A percentile compares a stretch with the other conserved stretches of the same genome.
Evolutionary conservation across 1,140 invertebrate genomes (phyloP).

Genomic region (Planococcus citri): DNA sequence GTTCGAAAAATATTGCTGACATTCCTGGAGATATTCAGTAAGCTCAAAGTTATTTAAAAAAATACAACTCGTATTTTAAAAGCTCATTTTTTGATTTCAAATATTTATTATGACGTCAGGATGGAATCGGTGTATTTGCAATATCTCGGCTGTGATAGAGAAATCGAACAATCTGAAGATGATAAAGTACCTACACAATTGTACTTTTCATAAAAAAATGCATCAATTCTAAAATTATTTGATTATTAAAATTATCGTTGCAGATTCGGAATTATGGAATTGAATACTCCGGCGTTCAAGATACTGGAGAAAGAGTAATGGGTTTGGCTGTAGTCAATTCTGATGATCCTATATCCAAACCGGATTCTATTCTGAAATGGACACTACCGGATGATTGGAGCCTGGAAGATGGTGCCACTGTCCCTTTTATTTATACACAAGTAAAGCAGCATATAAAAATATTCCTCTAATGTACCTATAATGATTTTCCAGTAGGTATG

Average conservation of each 20-base stretch:
- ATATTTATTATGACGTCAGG: no score
- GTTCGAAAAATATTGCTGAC: background rate
- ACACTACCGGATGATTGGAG: conserved; percentile 76
- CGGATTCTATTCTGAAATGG: conserved; percentile 74
- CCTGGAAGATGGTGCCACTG: conserved; percentile 80
- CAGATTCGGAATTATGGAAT: conserved; percentile 88
- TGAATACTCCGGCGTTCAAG: conserved; percentile 77
- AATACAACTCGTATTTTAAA: no score
- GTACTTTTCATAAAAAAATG: no score
- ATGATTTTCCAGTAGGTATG: no score
- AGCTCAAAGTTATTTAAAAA: no score
- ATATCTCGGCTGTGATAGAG: no score
- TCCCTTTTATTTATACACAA: conserved; percentile 86
- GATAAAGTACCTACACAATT: no score
- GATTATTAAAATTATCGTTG: background rate
- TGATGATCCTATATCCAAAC: background rate
- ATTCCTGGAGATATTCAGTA: background rate
- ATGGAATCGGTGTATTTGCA: no score
- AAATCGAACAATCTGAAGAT: no score
- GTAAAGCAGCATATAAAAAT: conserved; percentile 36
- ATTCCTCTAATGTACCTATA: no score
- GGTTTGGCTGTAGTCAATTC: conserved; percentile 84
- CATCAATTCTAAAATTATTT: background rate
- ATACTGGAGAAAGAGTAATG: conserved; percentile 71
- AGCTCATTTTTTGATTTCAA: no score